Percentiles rank a stretch among this genome's conserved stretches.
These are phyloP conservation scores for Strigamia transsilvanica DNA, from an alignment of 2,888 invertebrate species.

Conservation along the genomic window DNA sequence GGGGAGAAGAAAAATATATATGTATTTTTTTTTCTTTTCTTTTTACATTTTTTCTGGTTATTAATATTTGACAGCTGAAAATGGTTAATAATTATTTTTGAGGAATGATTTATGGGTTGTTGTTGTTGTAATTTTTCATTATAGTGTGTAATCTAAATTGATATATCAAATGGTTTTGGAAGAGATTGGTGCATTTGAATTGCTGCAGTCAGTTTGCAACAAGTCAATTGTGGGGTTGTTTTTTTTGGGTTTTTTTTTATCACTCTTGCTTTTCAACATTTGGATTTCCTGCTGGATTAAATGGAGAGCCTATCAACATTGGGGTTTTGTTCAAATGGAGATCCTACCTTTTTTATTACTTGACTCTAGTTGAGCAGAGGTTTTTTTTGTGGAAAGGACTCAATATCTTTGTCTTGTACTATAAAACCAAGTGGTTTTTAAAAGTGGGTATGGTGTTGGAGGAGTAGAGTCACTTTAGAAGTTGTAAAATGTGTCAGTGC, in stretches of 20 bases:
- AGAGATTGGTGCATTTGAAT: not conserved
- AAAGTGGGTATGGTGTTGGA: not conserved
- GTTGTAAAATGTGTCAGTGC: not conserved
- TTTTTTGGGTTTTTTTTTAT: slow-evolving; percentile 24
- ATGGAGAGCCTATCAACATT: slow-evolving; percentile 45
- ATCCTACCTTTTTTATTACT: slow-evolving; percentile 23
- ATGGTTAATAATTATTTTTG: slow-evolving; percentile 30
- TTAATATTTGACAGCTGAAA: slow-evolving; percentile 40
- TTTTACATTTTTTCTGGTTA: not conserved
- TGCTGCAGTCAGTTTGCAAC: not conserved
- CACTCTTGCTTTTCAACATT: slow-evolving; percentile 26
- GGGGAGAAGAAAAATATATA: not conserved
- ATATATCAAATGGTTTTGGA: slow-evolving; percentile 32
- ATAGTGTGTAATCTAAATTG: slow-evolving; percentile 18
- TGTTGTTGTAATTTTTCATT: slow-evolving; percentile 5
- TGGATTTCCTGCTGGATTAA: slow-evolving; percentile 39
- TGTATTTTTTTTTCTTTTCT: not conserved
- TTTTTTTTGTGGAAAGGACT: not conserved
- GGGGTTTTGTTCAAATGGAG: slow-evolving; percentile 46
- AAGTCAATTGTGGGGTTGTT: not conserved
- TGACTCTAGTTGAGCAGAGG: not conserved
- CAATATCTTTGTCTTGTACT: slow-evolving; percentile 2
- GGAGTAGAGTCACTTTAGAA: not conserved
- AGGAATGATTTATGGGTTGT: slow-evolving; percentile 28
- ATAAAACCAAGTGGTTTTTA: slow-evolving; percentile 26